These are phyloP conservation scores for Aegotheles bennettii DNA, from an alignment of 2,113 vertebrate genomes.

Conservation along the genomic window DNA sequence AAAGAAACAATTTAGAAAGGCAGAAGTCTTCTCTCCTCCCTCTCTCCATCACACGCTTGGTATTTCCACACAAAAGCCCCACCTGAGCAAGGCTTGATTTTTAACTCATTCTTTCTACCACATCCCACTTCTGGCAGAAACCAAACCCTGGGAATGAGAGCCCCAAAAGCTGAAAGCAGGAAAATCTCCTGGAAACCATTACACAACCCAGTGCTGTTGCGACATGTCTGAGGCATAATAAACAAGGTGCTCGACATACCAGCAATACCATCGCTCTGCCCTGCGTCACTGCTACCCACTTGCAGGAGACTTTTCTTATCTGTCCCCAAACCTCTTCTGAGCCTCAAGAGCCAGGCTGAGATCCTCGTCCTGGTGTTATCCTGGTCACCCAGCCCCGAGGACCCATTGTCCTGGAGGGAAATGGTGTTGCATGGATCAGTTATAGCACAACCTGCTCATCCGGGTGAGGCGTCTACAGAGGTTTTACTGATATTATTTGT, in stretches of 20 bases:
- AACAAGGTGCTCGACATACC: conserved; percentile 49
- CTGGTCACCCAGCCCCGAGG: neutral
- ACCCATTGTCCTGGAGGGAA: neutral
- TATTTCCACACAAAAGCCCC: neutral
- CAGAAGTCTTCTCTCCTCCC: neutral
- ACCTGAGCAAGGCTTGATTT: neutral
- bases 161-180: neutral
- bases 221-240: neutral
- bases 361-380: neutral
- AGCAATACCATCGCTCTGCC: conserved; percentile 20
- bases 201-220: conserved; percentile 29
- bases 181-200: conserved; percentile 39
- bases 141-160: neutral
- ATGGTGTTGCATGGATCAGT: neutral
- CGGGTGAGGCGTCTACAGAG: neutral
- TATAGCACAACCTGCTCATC: neutral
- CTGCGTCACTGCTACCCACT: conserved; percentile 32
- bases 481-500: neutral
- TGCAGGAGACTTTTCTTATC: neutral
- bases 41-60: neutral
- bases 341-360: neutral
- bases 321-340: neutral
- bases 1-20: neutral
- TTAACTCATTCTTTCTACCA: neutral
- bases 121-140: conserved; percentile 7